phyloP scores from a whole-genome alignment of 2,113 vertebrate genomes.

The Sciurus niger region DNA sequence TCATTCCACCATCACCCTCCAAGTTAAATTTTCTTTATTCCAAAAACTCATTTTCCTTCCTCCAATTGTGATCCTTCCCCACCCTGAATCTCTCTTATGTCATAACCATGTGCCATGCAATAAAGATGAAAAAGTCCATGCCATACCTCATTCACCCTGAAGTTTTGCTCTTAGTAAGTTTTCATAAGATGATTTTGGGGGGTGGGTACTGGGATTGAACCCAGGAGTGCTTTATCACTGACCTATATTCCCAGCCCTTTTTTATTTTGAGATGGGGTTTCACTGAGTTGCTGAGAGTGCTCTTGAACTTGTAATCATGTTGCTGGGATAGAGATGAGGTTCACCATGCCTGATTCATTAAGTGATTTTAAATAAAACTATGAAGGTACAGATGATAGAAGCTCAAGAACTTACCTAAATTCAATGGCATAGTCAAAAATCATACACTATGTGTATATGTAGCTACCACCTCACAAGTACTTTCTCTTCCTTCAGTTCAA shows the following conservation, averaged over 20 bases:
- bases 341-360: background rate
- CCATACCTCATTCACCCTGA: background rate
- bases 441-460: background rate
- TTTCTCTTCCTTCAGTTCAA: background rate
- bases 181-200: background rate
- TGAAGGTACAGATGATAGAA: background rate
- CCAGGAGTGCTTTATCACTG: no score
- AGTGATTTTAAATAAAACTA: background rate
- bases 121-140: background rate
- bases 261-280: no score
- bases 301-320: no score
- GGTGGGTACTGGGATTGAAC: no score
- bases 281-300: no score
- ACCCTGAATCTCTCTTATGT: background rate
- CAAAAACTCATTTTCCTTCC: background rate
- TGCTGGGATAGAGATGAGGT: no score
- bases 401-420: background rate
- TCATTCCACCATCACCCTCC: background rate
- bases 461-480: accelerated
- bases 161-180: background rate
- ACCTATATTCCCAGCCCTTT: no score
- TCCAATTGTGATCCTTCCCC: background rate
- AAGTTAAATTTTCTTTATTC: background rate
- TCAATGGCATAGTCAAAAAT: accelerated
- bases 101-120: no score